phyloP scores from a whole-genome alignment of 2,113 vertebrate genomes.

The Antennarius striatus region DNA sequence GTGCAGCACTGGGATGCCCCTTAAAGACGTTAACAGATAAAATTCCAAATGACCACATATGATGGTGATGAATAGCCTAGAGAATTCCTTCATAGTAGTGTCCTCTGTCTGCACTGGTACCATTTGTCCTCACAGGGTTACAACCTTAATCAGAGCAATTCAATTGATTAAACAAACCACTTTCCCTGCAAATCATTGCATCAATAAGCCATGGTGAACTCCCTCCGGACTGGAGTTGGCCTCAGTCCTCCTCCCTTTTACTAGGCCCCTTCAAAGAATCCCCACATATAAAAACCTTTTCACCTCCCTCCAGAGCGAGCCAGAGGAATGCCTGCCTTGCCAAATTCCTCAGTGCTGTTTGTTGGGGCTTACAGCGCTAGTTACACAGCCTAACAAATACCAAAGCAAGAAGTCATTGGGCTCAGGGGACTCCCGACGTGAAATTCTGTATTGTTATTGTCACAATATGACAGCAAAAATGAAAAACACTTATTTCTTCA shows the following conservation, averaged over 20 bases:
- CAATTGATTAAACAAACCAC: constrained; percentile 18
- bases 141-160: constrained; percentile 7
- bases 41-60: neutral
- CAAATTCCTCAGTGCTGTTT: constrained; percentile 75
- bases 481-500: constrained; percentile 36
- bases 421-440: constrained; percentile 40
- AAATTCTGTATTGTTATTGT: constrained; percentile 48
- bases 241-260: constrained; percentile 37
- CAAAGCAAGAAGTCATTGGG: constrained; percentile 55
- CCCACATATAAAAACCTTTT: constrained; percentile 61
- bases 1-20: neutral
- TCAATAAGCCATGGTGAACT: constrained; percentile 21
- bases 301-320: constrained; percentile 51
- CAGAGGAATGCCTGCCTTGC: constrained; percentile 59
- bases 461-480: constrained; percentile 33
- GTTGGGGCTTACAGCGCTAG: constrained; percentile 64
- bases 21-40: neutral
- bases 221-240: constrained; percentile 9
- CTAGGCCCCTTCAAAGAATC: constrained; percentile 64
- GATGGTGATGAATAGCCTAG: neutral
- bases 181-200: constrained; percentile 18
- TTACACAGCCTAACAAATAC: constrained; percentile 66
- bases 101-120: neutral
- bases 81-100: neutral
- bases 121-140: neutral